These are phyloP conservation scores for Hypomecis punctinalis DNA, from an alignment of 2,888 invertebrate genomes.

Conservation along the genomic window DNA sequence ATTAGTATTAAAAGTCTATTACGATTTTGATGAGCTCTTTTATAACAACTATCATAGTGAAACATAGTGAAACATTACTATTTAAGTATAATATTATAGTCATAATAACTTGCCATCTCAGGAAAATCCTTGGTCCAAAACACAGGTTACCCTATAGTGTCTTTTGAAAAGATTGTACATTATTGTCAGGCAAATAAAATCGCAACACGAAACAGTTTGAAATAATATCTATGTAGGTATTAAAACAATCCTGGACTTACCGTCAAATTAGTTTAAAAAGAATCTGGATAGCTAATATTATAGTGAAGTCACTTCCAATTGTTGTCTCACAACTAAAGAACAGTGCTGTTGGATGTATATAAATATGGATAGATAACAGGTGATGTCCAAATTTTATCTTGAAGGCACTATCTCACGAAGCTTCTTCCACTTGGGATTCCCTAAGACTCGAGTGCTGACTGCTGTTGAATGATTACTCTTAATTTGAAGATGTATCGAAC, in stretches of 20 bases:
- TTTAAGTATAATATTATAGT: too few species aligned
- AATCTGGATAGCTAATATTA: neutral
- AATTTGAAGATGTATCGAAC: conserved; percentile 25
- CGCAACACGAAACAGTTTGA: too few species aligned
- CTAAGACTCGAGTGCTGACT: conserved; percentile 47
- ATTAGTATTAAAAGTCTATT: too few species aligned
- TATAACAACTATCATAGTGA: too few species aligned
- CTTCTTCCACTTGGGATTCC: conserved; percentile 51
- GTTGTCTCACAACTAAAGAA: conserved; percentile 31
- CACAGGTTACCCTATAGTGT: too few species aligned
- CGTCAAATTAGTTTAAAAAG: neutral
- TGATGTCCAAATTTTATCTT: conserved; percentile 51
- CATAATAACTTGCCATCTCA: too few species aligned
- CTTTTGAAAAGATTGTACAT: too few species aligned
- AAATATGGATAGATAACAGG: conserved; percentile 49
- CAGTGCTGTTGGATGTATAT: conserved; percentile 34
- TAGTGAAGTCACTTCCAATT: conserved; percentile 30
- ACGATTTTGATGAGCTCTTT: too few species aligned
- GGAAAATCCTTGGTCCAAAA: too few species aligned
- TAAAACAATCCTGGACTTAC: neutral
- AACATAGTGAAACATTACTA: too few species aligned
- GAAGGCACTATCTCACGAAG: conserved; percentile 52
- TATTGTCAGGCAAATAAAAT: too few species aligned
- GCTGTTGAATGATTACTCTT: conserved; percentile 46
- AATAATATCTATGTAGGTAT: too few species aligned